Percentiles rank a stretch among this genome's conserved stretches.
phyloP scores from a whole-genome alignment of 2,113 vertebrate species.

The Lutjanus erythropterus region DNA sequence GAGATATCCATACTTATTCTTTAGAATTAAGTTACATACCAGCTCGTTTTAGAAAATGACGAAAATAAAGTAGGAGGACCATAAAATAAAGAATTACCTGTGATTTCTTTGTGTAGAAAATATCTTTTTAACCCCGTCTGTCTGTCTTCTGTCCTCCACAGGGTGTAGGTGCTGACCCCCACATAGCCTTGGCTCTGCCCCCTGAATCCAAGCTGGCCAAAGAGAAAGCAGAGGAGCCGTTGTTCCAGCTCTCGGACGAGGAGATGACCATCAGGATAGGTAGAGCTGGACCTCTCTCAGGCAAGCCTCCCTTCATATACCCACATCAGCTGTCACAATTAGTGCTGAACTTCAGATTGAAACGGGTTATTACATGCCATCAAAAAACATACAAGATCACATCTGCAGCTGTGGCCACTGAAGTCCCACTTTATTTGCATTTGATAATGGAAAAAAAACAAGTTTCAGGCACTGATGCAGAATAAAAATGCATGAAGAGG shows the following conservation, averaged over 20 bases:
- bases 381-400: background rate
- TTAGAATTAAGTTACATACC: no score
- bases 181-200: constrained; percentile 84
- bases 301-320: constrained; percentile 92
- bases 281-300: constrained; percentile 90
- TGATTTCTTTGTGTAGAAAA: background rate
- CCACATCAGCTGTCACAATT: constrained; percentile 56
- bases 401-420: background rate
- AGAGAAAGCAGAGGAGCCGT: constrained; percentile 82
- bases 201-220: constrained; percentile 80
- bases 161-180: constrained; percentile 86
- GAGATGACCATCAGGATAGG: constrained; percentile 95
- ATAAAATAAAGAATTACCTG: background rate
- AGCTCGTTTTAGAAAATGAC: no score
- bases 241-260: constrained; percentile 51
- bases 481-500: background rate
- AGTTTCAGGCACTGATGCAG: background rate
- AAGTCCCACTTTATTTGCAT: background rate
- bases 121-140: background rate
- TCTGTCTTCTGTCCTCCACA: constrained; percentile 73
- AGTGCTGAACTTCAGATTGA: background rate
- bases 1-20: no score
- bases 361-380: background rate
- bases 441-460: background rate
- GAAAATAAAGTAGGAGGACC: no score